phyloP scores from a whole-genome alignment of 2,113 vertebrate species.

The Petroica traversi region DNA sequence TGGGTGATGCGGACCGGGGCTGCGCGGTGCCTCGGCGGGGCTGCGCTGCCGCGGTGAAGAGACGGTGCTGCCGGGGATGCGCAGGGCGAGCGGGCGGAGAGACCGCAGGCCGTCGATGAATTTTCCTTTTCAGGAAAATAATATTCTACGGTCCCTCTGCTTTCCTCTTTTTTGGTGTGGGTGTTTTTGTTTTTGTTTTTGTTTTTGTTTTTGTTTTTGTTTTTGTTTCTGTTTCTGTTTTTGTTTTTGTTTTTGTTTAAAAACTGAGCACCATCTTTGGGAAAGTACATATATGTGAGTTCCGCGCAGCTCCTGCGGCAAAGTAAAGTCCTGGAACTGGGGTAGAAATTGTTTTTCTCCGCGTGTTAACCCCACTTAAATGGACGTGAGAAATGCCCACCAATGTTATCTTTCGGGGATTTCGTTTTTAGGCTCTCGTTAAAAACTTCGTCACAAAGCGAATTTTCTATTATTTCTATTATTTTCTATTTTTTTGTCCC shows the following conservation, averaged over 20 bases:
- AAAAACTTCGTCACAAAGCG: background rate
- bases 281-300: background rate
- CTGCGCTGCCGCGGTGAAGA: background rate
- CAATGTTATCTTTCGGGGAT: background rate
- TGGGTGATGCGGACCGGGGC: background rate
- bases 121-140: background rate
- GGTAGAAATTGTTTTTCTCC: background rate
- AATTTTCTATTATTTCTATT: background rate
- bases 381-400: background rate
- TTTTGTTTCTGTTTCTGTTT: background rate
- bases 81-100: background rate
- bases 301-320: background rate
- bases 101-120: background rate
- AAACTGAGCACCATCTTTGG: background rate
- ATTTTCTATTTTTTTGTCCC: background rate
- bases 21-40: background rate
- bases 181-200: too few relatives aligned
- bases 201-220: too few relatives aligned
- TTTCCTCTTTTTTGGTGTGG: background rate
- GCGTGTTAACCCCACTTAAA: background rate
- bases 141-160: background rate
- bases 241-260: background rate
- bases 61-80: background rate
- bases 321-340: background rate
- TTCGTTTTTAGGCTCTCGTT: background rate